These are phyloP conservation scores for Phoenicopterus ruber DNA, from an alignment of 2,113 vertebrate genomes.

Conservation along the genomic window DNA sequence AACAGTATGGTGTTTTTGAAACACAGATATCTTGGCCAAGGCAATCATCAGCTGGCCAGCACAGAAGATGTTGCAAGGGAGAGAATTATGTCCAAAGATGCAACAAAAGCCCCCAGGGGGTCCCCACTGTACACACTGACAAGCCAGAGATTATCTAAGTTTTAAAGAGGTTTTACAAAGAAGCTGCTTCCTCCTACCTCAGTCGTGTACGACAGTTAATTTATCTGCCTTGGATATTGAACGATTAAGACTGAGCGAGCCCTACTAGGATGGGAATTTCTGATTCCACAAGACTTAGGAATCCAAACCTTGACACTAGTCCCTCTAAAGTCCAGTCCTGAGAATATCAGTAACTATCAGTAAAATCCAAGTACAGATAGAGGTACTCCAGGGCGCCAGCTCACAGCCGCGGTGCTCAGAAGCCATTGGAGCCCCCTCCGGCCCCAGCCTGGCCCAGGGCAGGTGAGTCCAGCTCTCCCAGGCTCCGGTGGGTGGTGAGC, in stretches of 20 bases:
- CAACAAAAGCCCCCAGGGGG: neutral
- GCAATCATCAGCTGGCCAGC: neutral
- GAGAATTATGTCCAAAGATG: neutral
- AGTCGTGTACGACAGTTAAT: neutral
- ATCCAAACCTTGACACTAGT: neutral
- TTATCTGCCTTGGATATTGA: neutral
- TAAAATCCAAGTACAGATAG: neutral
- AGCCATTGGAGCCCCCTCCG: neutral
- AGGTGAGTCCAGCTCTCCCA: neutral
- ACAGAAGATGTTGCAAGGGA: neutral
- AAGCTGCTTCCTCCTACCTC: neutral
- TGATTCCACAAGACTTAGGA: neutral
- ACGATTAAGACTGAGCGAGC: neutral
- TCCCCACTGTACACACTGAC: neutral
- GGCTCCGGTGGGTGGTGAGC: neutral
- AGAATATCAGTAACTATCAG: neutral
- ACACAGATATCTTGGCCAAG: neutral
- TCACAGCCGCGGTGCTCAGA: neutral
- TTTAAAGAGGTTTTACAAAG: constrained; percentile 3
- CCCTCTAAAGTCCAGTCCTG: neutral
- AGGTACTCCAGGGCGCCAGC: neutral
- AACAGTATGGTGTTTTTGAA: neutral
- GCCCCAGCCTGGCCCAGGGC: neutral
- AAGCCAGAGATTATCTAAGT: neutral
- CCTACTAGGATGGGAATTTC: neutral